These are phyloP conservation scores for Idaea aversata DNA, from an alignment of 2,888 invertebrate species.

Conservation along the genomic window DNA sequence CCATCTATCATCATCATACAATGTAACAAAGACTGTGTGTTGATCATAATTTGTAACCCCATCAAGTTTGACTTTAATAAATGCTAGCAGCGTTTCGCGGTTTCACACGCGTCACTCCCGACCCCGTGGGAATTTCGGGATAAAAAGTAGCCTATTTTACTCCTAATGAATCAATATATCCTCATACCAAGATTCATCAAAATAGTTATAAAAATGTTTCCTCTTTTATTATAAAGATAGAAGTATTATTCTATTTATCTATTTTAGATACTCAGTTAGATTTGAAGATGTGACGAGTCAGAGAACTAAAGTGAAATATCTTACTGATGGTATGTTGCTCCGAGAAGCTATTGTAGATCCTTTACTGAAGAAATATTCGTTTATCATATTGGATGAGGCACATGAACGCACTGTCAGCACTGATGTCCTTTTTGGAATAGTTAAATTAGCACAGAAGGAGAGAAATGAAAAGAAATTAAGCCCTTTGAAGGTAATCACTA, in stretches of 20 bases:
- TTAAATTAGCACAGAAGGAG: constrained; percentile 91
- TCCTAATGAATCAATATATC: no score
- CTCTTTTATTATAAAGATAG: neutral
- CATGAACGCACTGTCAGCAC: constrained; percentile 97
- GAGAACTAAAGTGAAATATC: constrained; percentile 91
- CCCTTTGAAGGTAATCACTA: constrained; percentile 85
- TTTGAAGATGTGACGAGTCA: constrained; percentile 93
- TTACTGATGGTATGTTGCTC: constrained; percentile 97
- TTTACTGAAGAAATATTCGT: constrained; percentile 86
- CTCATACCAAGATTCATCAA: no score
- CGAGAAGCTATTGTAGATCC: constrained; percentile 93
- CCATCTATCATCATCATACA: no score
- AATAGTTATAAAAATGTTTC: no score
- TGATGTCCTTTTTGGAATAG: constrained; percentile 95
- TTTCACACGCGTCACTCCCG: no score
- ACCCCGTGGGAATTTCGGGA: no score
- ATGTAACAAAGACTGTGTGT: no score
- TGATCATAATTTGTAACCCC: no score
- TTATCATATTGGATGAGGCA: constrained; percentile 95
- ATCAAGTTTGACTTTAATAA: no score
- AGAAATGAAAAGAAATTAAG: constrained; percentile 81
- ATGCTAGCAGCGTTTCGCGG: no score
- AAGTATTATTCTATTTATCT: neutral
- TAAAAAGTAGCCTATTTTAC: no score
- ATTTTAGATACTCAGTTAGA: constrained; percentile 87